Evolutionary conservation across 2,888 invertebrate genomes (phyloP), one percentile per base, ranked within the genome.

Genomic region (Netelia inedita): DNA sequence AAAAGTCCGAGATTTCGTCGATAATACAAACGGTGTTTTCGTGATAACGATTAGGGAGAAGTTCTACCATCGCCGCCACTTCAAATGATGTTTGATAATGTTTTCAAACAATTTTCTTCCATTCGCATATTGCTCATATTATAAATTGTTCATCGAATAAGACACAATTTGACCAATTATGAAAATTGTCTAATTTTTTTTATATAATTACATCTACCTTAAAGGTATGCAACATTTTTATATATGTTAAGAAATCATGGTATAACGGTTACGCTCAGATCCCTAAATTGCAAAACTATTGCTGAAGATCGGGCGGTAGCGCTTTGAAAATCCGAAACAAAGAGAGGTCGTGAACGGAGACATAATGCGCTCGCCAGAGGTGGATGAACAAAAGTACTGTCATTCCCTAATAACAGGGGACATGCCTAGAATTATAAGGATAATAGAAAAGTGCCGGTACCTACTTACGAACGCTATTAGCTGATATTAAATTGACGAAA

Each of bases 341-440:
- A 11, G 59, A 11, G 21, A 61, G 50, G 59, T 46, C 59, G 69
- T 57, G 43, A 65, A 55, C 59, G n/a, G 59, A 75, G n/a, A 66
- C 1, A 50, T 55, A 68, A 10, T 43, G 35, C 68, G 23, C 28
- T 69, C 19, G 71, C 1, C 28, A 53, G 21, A 19, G 43, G 57
- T 63, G 65, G 28, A 57, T 69, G 65, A 63, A 21, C 65, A 23
- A 65, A 57, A 43, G 68, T 78, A 85, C 79, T 68, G 72, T 88
- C 86, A 88, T 87, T 87, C 88, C 82, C 79, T 89, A 88, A 90
- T 89, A 87, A 90, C 85, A 88, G 84, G 71, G 81, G 79, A 66
- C 86, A 88, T 87, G 86, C 87, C 83, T 61, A 75, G 87, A 86
- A 90, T 90, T 89, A 88, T 65, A 71, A 57, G 74, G 65, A 82